Evolutionary conservation across 2,797 vertebrate genomes (phyloP), one percentile per base, ranked within the genome.

Genomic region (Geotrypetes seraphini): DNA sequence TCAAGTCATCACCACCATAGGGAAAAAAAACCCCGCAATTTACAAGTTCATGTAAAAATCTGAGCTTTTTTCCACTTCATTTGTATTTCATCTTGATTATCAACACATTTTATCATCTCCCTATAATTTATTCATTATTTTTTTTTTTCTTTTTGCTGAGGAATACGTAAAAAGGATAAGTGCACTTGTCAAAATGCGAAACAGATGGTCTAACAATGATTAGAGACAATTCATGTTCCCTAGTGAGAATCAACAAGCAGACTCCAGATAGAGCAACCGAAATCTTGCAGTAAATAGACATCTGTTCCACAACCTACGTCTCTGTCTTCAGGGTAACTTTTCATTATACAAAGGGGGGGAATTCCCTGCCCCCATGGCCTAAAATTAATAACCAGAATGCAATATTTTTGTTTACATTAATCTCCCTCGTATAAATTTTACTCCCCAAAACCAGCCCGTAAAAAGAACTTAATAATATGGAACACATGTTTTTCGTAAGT

Each of bases 111-210:
- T 78, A 60, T 75, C 64, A 69, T 60, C 26, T 51, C 60, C 51
- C 59, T 64, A 43, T 74, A 73, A 79, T 76, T 76, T 79, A 74
- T 78, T 79, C 64, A 76, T 78, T 78, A 76, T 76, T 63, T 69
- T n/a, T n/a, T n/a, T n/a, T n/a, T n/a, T n/a, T n/a, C n/a, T n/a
- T n/a, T 69, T 66, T 69, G 57, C 45, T 2, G 1, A 71, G 43
- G 23, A 66, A 63, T 60, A 62, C 57, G 56, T 69, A 66, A 47
- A 46, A 44, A 48, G 70, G 57, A 53, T 52, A 76, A 75, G 71
- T 62, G 61, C 40, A 53, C 64, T 74, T 79, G 71, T 76, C 73
- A 78, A 73, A 79, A 76, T 57, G 46, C 63, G 69, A 74, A 79
- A 69, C 79, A 78, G 73, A 78, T 76, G 68, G 63, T 73, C 44